Base-by-base conservation (phyloP, 2,113 vertebrate species). In the Piaya cayana region DNA sequence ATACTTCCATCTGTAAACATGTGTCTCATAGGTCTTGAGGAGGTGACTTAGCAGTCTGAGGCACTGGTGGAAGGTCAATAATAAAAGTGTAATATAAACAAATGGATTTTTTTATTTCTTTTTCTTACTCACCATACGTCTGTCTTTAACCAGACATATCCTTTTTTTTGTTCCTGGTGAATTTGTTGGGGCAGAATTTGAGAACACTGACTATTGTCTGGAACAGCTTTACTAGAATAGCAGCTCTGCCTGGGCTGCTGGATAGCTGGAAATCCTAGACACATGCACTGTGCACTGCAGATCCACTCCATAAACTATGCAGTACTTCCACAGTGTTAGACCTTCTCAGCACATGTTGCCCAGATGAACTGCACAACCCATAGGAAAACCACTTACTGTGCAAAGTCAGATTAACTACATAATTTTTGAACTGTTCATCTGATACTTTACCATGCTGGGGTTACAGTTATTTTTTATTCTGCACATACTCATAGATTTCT, bases 211-310 rank as follows among this genome's bases (percentile, higher is more conserved):
- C 55, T 52, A 77, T 88, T 86, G 79, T 67, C 76, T 93, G 72
- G 86, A 86, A 18, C 47, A 86, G 43, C 79, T 52, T 83, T 74
- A 86, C 72, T 37, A 86, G 86, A 90, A 88, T 14, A 92, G 90
- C 68, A 56, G 1, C 47, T 86, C 72, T 94, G 79, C 80, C 82
- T 32, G 26, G 59, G 42, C 76, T 94, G 47, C 60, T 88, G 88
- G 68, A 63, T 95, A 83, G 76, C 75, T 86, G 68, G 85, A 96
- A 92, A 86, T 90, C 64, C 86, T 70, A 63, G 85, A 59, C 88
- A 52, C 29, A 42, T 68, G 74, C 69, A 52, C 29, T 68, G 68
- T 63, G 63, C 71, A 17, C 37, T 78, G 88, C 76, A 88, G 88
- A 88, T 88, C 80, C 58, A 63, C 86, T 55, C 43, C 75, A 81